Base-by-base conservation (phyloP, 2,113 vertebrate genomes). In the Otus sunia region DNA sequence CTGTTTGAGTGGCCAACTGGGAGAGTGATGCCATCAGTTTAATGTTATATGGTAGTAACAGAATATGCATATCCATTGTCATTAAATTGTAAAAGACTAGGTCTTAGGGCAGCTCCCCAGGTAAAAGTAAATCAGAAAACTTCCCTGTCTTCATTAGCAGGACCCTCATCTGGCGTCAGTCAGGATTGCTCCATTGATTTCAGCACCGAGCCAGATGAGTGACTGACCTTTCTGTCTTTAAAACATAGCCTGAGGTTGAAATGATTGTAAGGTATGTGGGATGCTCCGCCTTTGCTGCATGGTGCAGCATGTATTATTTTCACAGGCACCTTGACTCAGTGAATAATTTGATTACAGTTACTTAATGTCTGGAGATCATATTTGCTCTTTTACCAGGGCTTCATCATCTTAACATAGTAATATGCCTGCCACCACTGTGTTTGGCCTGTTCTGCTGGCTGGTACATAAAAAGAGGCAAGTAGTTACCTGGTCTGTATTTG, bases 161-260 rank as follows among this genome's bases (percentile, higher is more conserved):
- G 56, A 78, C 78, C 64, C 69, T 92, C 43, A 89, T 49, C 80
- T 47, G 29, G 37, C 5, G 12, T 87, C 91, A 87, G 0, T 91
- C 89, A 85, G 91, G 76, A 32, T 79, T 75, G 89, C 62, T 89
- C 43, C 86, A 87, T 53, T 94, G 80, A 95, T 89, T 96, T 87
- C 75, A 84, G 43, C 60, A 62, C 41, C 0, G 0, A 80, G 56
- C 39, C 8, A 32, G 60, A 84, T 20, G 62, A 95, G 37, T 0
- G 5, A n/a, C 80, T 92, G 97, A 95, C 96, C 84, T 87, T 93
- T 53, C 39, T 89, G 27, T 72, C 89, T 85, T 84, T 87, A 78
- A 79, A 77, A 60, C 47, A 39, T 18, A 84, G 77, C 36, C 43
- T 0, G 3, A 64, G 47, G n/a, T 64, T 60, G 30, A 63, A 58